Evolutionary conservation across 2,113 vertebrate genomes (phyloP).

Genomic region (Anseranas semipalmata): DNA sequence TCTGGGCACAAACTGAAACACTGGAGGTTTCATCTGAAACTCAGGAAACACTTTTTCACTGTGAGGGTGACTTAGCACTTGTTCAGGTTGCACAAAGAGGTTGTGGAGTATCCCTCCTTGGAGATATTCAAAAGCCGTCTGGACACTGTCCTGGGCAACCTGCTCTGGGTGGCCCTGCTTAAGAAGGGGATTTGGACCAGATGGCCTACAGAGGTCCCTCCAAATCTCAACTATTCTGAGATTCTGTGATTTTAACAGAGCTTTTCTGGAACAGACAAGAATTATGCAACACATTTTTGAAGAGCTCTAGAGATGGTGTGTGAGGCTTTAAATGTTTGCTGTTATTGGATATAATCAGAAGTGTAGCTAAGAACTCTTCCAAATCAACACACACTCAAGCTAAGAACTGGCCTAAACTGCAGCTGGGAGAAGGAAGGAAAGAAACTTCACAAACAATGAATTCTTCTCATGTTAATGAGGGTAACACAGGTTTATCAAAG

Average conservation of each 20-base stretch:
- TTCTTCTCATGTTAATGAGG: background rate
- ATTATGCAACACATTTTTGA: background rate
- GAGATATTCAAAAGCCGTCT: background rate
- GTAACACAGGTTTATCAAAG: background rate
- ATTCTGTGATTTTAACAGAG: background rate
- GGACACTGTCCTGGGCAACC: background rate
- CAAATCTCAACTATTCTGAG: background rate
- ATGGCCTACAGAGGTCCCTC: background rate
- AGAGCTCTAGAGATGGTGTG: background rate
- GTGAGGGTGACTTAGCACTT: background rate
- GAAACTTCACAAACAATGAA: background rate
- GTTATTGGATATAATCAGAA: background rate
- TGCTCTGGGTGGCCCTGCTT: background rate
- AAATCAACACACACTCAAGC: background rate
- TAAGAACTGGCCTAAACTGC: background rate
- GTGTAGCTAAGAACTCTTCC: background rate
- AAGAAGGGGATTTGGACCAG: background rate
- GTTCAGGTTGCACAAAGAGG: background rate
- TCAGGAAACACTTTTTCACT: background rate
- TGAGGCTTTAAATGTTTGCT: background rate
- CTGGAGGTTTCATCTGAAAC: background rate
- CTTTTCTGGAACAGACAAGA: background rate
- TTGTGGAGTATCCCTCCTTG: background rate
- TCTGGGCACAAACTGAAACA: background rate
- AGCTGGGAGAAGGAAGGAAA: constrained; percentile 3